These are phyloP conservation scores for Brachypodius melanocephalos DNA, from an alignment of 2,113 vertebrate species.

Conservation along the genomic window DNA sequence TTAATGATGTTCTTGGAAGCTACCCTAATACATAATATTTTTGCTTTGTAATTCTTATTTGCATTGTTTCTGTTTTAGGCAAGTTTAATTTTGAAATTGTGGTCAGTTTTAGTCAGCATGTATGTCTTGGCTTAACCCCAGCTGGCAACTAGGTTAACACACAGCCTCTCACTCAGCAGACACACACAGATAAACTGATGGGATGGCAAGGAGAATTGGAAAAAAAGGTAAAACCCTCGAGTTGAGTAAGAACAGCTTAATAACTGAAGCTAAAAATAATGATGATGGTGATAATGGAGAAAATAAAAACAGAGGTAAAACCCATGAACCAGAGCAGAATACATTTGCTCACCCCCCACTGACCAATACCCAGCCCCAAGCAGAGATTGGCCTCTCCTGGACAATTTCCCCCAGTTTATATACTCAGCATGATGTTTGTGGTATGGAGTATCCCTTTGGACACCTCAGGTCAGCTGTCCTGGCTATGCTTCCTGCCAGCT, in stretches of 20 bases:
- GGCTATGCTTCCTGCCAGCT: not conserved
- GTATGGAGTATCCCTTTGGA: not conserved
- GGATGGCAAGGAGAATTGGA: not conserved
- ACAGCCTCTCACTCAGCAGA: not conserved
- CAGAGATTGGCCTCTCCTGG: rapidly evolving
- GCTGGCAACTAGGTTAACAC: not conserved
- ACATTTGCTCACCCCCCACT: not conserved
- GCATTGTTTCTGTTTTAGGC: not conserved
- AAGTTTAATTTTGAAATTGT: not conserved
- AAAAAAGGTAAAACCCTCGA: not conserved
- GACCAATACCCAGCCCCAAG: not conserved
- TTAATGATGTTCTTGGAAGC: not conserved
- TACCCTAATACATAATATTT: not conserved
- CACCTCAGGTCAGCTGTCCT: not conserved
- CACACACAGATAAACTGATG: not conserved
- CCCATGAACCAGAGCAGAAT: not conserved
- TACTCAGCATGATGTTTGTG: not conserved
- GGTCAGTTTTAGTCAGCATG: not conserved
- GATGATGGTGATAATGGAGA: not conserved
- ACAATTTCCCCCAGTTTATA: not conserved
- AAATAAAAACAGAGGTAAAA: not conserved
- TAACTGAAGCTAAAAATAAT: not conserved
- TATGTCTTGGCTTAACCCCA: not conserved
- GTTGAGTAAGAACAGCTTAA: not conserved
- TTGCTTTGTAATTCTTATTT: not conserved